These are phyloP conservation scores for Celastrina argiolus DNA, from an alignment of 2,888 invertebrate genomes.

Conservation along the genomic window DNA sequence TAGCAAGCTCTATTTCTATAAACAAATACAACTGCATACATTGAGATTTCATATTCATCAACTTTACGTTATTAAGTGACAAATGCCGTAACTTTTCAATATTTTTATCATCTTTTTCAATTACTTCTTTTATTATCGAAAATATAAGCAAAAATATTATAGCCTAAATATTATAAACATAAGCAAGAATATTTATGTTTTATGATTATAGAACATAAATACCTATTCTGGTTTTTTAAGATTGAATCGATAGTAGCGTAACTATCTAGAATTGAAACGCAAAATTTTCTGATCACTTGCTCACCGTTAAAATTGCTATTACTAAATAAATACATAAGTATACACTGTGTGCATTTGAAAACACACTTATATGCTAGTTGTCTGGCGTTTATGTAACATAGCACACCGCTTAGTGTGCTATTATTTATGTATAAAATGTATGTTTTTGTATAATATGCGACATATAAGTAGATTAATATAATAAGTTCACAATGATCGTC, in stretches of 20 bases:
- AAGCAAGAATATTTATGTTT: too few relatives aligned
- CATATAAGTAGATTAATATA: slow-evolving; percentile 14
- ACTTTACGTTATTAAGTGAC: neutral
- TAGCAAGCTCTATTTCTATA: neutral
- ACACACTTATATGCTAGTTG: neutral
- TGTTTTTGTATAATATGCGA: slow-evolving; percentile 2
- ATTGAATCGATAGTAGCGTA: too few relatives aligned
- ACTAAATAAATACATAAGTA: neutral
- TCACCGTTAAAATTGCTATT: neutral
- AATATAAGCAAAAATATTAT: too few relatives aligned
- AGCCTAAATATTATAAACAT: too few relatives aligned
- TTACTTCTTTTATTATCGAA: too few relatives aligned
- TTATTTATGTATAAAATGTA: neutral
- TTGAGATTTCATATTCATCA: neutral
- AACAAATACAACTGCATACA: neutral
- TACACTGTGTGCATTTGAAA: neutral
- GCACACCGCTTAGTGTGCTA: neutral
- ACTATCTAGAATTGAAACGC: too few relatives aligned
- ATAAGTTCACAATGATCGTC: neutral
- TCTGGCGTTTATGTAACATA: too few relatives aligned
- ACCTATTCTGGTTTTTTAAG: too few relatives aligned
- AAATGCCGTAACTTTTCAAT: neutral
- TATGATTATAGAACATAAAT: too few relatives aligned
- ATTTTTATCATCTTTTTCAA: too few relatives aligned
- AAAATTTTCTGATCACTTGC: too few relatives aligned